Conservation (phyloP, 1,140 invertebrate genomes). For the Sinella curviseta region DNA sequence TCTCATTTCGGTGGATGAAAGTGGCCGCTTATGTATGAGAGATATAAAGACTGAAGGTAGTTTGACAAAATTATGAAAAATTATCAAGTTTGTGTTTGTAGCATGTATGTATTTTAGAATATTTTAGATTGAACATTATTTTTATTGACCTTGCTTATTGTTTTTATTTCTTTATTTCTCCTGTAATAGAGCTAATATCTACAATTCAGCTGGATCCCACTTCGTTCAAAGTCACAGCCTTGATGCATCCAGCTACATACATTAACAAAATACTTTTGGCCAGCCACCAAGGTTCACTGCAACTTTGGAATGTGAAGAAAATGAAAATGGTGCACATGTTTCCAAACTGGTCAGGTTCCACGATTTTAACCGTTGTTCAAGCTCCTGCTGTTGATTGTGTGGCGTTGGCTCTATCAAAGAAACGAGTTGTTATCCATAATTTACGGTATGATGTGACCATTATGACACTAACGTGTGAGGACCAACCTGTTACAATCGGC, state of each 20-base stretch:
- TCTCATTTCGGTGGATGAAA: constrained; percentile 81
- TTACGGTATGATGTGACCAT: constrained; percentile 80
- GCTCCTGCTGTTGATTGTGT: constrained; percentile 80
- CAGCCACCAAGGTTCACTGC: constrained; percentile 80
- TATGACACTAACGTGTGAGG: constrained; percentile 86
- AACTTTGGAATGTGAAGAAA: constrained; percentile 87
- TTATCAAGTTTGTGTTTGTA: neutral
- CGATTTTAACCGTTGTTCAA: constrained; percentile 70
- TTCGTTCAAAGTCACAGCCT: constrained; percentile 72
- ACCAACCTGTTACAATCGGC: constrained; percentile 83
- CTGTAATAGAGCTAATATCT: constrained; percentile 40
- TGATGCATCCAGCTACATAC: constrained; percentile 89
- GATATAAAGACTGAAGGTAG: constrained; percentile 71
- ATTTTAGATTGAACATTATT: neutral
- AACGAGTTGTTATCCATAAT: constrained; percentile 85
- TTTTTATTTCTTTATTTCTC: neutral
- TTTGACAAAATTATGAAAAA: neutral
- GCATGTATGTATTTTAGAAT: neutral
- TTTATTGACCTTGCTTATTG: neutral
- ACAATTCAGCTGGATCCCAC: constrained; percentile 64
- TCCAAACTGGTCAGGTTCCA: constrained; percentile 67
- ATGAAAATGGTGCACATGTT: constrained; percentile 78
- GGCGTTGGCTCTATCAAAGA: constrained; percentile 79
- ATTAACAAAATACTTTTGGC: constrained; percentile 93
- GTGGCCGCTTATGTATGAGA: constrained; percentile 78